These are phyloP conservation scores for Drosophila neocordata DNA, from an alignment of 1,140 invertebrate species.

Conservation along the genomic window DNA sequence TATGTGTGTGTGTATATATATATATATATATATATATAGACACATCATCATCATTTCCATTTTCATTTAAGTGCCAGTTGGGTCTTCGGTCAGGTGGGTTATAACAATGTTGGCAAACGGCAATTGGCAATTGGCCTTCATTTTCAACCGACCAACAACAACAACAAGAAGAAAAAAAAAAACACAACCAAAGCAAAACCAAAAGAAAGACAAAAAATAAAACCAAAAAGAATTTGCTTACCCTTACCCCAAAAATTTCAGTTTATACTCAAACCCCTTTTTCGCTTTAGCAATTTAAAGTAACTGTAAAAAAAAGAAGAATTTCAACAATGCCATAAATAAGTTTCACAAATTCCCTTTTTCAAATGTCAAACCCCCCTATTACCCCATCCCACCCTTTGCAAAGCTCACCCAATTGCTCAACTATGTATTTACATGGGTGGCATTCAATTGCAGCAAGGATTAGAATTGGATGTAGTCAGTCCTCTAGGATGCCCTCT, in stretches of 20 bases:
- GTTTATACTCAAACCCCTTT: not conserved
- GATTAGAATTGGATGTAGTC: not conserved
- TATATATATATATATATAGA: slow-evolving; percentile 5
- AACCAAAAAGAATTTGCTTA: slow-evolving; percentile 16
- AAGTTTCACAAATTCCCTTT: slow-evolving; percentile 1
- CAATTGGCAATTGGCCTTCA: slow-evolving; percentile 28
- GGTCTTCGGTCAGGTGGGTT: slow-evolving; percentile 19
- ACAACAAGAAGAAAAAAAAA: slow-evolving; percentile 1
- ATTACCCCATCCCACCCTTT: too few relatives aligned
- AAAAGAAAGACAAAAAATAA: not conserved
- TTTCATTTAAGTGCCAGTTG: slow-evolving; percentile 51
- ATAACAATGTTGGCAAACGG: slow-evolving; percentile 17
- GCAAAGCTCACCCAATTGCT: too few relatives aligned
- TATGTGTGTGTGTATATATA: not conserved
- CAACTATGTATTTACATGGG: too few relatives aligned
- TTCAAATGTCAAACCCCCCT: too few relatives aligned
- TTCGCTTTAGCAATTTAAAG: slow-evolving; percentile 28
- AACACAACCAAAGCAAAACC: not conserved
- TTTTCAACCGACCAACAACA: slow-evolving; percentile 9
- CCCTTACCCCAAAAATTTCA: slow-evolving; percentile 26
- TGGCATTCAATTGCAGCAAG: too few relatives aligned
- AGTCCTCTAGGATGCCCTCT: not conserved
- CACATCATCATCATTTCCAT: slow-evolving; percentile 49
- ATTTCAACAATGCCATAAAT: slow-evolving; percentile 44
- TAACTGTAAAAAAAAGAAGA: slow-evolving; percentile 36